Evolutionary conservation across 2,797 vertebrate genomes (phyloP).

Genomic region (Falco biarmicus): DNA sequence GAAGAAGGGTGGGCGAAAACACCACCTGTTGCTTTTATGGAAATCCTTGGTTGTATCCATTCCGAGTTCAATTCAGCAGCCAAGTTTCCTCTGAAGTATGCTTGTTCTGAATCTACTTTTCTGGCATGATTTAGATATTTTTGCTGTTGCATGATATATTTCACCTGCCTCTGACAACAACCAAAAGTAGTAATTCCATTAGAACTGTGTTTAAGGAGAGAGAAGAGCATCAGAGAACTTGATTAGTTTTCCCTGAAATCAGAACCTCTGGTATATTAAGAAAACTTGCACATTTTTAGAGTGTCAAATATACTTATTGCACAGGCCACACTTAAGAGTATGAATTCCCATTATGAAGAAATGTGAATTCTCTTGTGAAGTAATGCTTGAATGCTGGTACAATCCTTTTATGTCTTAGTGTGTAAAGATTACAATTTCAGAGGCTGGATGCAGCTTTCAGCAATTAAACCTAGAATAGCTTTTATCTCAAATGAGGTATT

Average conservation of each 20-base stretch:
- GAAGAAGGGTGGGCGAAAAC: background rate
- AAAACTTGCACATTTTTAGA: background rate
- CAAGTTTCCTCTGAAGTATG: background rate
- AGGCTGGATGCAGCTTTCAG: background rate
- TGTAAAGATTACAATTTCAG: background rate
- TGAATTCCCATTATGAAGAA: accelerated
- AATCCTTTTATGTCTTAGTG: background rate
- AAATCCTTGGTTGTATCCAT: background rate
- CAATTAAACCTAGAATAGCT: background rate
- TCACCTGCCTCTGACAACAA: background rate
- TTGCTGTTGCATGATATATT: background rate
- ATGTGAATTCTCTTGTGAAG: background rate
- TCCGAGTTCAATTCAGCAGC: background rate
- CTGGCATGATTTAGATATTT: background rate
- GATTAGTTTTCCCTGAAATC: background rate
- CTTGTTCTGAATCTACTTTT: background rate
- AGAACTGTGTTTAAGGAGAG: background rate
- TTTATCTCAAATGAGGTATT: background rate
- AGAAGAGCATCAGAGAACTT: background rate
- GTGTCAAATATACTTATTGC: background rate
- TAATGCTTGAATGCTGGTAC: background rate
- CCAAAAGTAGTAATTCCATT: background rate
- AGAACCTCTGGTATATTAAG: background rate
- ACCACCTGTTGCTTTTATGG: background rate
- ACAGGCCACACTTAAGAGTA: background rate